Evolutionary conservation across 2,113 vertebrate genomes (phyloP).

Genomic region (Notechis scutatus): DNA sequence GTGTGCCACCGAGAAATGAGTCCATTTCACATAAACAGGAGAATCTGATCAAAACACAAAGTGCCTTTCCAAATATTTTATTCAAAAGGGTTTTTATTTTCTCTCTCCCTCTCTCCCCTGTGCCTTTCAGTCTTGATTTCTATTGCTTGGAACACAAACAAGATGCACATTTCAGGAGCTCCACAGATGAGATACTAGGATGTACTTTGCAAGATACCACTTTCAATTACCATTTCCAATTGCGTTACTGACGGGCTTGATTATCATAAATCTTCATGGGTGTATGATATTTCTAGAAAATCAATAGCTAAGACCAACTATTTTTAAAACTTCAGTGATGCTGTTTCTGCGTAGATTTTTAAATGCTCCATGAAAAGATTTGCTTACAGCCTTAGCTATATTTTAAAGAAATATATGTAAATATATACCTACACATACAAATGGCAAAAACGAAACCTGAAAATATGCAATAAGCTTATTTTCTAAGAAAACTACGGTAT

Average conservation of each 20-base stretch:
- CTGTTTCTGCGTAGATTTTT: conserved; percentile 28
- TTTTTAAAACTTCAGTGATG: neutral
- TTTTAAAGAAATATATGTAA: neutral
- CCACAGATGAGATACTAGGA: conserved; percentile 37
- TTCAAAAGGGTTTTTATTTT: conserved; percentile 27
- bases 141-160: conserved; percentile 55
- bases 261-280: conserved; percentile 50
- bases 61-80: conserved; percentile 49
- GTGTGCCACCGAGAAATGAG: conserved; percentile 46
- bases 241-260: conserved; percentile 44
- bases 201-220: conserved; percentile 41
- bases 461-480: neutral
- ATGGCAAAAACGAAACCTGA: neutral
- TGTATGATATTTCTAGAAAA: conserved; percentile 42
- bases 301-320: conserved; percentile 14
- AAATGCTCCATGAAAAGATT: neutral
- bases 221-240: conserved; percentile 65
- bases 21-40: conserved; percentile 53
- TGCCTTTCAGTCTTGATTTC: conserved; percentile 49
- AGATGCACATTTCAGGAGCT: conserved; percentile 42
- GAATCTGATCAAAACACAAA: conserved; percentile 65
- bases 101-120: neutral
- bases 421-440: neutral
- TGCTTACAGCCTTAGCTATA: neutral
- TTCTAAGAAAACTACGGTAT: neutral